phyloP scores from a whole-genome alignment of 2,113 vertebrate genomes.

The Monopterus albus region DNA sequence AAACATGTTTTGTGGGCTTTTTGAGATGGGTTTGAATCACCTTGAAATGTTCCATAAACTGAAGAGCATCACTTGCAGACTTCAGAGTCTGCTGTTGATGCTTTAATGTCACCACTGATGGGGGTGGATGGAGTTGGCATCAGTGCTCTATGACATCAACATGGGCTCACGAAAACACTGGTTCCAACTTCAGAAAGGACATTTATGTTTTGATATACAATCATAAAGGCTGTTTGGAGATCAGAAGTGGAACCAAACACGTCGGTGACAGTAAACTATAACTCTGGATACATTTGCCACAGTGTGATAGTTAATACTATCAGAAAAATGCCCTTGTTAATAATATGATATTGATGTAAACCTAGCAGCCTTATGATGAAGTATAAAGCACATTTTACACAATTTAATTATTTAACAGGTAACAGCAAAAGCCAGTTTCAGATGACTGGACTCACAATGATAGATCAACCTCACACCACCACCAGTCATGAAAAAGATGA shows the following conservation, averaged over 20 bases:
- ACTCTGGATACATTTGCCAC: neutral
- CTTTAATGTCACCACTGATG: conserved; percentile 22
- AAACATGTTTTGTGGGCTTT: conserved; percentile 10
- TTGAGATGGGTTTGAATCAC: conserved; percentile 39
- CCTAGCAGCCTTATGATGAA: too few species aligned
- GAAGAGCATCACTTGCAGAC: conserved; percentile 19
- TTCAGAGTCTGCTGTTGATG: neutral
- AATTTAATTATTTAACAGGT: too few species aligned
- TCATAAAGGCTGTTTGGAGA: conserved; percentile 10
- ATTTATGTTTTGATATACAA: conserved; percentile 38
- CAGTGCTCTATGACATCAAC: conserved; percentile 62
- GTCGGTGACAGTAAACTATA: neutral
- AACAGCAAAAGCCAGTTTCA: too few species aligned
- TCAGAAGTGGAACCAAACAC: too few species aligned
- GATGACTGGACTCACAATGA: too few species aligned
- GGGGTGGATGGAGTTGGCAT: conserved; percentile 43
- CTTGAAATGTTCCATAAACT: conserved; percentile 26
- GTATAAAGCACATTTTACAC: too few species aligned
- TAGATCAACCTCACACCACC: too few species aligned
- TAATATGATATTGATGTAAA: too few species aligned
- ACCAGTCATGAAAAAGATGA: too few species aligned
- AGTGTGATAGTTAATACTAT: too few species aligned
- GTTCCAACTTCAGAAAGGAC: conserved; percentile 52
- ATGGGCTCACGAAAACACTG: conserved; percentile 48
- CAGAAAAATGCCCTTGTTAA: too few species aligned